phyloP scores from a whole-genome alignment of 2,888 invertebrate species.

The Drosophila subsilvestris region DNA sequence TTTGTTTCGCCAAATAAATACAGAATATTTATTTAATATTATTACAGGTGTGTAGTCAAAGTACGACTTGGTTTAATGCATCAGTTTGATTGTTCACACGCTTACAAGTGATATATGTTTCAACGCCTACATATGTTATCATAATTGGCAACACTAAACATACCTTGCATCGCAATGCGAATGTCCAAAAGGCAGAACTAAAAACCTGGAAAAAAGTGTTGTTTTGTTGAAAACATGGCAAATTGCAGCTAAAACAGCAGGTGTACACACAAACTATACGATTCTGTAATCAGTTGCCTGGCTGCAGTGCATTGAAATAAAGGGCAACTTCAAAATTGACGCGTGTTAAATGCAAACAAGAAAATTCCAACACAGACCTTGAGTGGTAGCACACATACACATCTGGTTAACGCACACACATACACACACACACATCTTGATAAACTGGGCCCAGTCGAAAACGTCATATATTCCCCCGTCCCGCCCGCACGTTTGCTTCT shows the following conservation, averaged over 20 bases:
- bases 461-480: constrained; percentile 61
- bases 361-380: constrained; percentile 78
- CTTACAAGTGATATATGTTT: not conserved
- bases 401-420: constrained; percentile 30
- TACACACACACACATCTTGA: constrained; percentile 37
- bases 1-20: not conserved
- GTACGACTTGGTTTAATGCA: not conserved
- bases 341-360: constrained; percentile 35
- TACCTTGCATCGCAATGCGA: constrained; percentile 38
- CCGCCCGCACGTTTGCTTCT: constrained; percentile 56
- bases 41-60: not conserved
- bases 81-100: not conserved
- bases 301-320: constrained; percentile 26
- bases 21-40: not conserved
- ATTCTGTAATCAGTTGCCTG: not conserved
- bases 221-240: constrained; percentile 69
- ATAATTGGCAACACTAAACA: constrained; percentile 33
- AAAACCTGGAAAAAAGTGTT: constrained; percentile 62
- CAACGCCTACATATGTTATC: not conserved
- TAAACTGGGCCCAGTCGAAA: constrained; percentile 37
- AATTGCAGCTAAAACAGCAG: constrained; percentile 45
- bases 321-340: constrained; percentile 18
- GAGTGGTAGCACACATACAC: constrained; percentile 54
- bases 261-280: constrained; percentile 1
- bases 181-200: constrained; percentile 50